phyloP scores from a whole-genome alignment of 2,888 invertebrate species.

The Diachrysia chrysitis region DNA sequence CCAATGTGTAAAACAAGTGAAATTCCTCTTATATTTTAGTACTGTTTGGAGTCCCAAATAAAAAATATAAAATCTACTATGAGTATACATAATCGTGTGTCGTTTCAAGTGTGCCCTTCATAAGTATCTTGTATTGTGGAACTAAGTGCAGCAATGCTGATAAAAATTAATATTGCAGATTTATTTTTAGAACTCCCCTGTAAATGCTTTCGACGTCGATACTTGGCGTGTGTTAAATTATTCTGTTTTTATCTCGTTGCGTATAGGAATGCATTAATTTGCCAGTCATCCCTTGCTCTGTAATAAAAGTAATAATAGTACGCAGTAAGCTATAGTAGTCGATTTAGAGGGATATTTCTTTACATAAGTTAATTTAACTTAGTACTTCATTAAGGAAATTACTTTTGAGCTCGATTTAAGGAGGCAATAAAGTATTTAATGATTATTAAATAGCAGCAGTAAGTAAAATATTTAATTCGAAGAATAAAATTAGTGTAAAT shows the following conservation, averaged over 20 bases:
- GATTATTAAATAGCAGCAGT: too few species aligned
- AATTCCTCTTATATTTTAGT: too few species aligned
- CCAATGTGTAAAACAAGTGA: not conserved
- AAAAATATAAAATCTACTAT: too few species aligned
- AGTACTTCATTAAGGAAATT: too few species aligned
- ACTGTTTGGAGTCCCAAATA: too few species aligned
- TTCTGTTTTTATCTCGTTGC: constrained; percentile 29
- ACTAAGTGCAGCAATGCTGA: constrained; percentile 46
- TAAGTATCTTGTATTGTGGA: not conserved
- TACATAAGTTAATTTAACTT: too few species aligned
- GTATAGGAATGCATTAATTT: constrained; percentile 30
- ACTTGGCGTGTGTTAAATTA: constrained; percentile 37
- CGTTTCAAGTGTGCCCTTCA: constrained; percentile 22
- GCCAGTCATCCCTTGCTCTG: constrained; percentile 25
- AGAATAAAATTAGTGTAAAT: not conserved
- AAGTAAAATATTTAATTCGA: too few species aligned
- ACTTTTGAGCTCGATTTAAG: too few species aligned
- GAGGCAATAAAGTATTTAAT: too few species aligned
- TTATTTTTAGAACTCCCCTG: constrained; percentile 51
- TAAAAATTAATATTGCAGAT: constrained; percentile 55
- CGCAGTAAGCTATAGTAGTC: not conserved
- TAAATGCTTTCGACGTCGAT: constrained; percentile 38
- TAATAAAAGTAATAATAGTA: not conserved
- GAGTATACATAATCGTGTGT: too few species aligned
- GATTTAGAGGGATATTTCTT: not conserved